A percentile compares a stretch with the other conserved stretches of the same genome.
phyloP scores from a whole-genome alignment of 2,113 vertebrate species.

The Cariama cristata region DNA sequence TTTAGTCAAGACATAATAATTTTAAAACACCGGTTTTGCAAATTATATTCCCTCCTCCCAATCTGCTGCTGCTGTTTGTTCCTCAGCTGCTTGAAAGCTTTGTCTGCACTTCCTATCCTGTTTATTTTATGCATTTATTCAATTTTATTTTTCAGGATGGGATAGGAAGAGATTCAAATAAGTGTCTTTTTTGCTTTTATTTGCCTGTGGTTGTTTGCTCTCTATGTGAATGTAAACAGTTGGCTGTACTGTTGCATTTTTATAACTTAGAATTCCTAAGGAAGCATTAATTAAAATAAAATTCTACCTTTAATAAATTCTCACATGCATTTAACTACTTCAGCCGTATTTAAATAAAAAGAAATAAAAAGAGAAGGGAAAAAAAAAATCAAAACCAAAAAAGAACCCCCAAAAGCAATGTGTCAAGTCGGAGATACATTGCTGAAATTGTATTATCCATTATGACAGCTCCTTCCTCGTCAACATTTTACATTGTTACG shows the following conservation, averaged over 20 bases:
- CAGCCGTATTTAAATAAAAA: background rate
- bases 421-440: background rate
- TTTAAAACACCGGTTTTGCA: background rate
- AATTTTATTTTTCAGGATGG: background rate
- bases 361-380: too few relatives aligned
- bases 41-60: background rate
- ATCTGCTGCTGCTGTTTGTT: background rate
- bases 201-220: background rate
- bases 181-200: background rate
- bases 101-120: background rate
- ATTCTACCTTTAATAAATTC: background rate
- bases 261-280: background rate
- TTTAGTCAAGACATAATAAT: background rate
- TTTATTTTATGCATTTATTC: background rate
- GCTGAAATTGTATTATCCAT: background rate
- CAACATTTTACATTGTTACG: conserved; percentile 9
- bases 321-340: background rate
- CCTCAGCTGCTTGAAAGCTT: background rate
- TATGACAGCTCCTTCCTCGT: background rate
- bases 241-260: background rate
- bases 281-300: background rate
- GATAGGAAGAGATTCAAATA: background rate
- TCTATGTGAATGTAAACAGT: background rate
- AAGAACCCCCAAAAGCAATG: background rate
- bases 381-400: background rate